phyloP scores from a whole-genome alignment of 2,888 invertebrate genomes.

The Helleia helle region DNA sequence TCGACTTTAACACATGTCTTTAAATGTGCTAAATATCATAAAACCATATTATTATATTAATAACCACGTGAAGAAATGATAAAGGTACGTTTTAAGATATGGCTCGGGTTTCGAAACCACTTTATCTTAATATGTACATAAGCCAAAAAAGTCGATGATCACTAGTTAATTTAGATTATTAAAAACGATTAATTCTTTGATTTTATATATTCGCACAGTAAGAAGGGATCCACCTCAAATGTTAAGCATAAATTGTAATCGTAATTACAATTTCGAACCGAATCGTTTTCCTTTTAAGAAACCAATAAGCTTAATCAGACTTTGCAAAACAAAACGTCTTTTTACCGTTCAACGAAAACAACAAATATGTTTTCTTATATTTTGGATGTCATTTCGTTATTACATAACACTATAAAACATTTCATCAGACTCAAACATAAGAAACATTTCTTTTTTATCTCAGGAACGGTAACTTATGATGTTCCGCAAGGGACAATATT shows the following conservation, averaged over 20 bases:
- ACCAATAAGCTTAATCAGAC: conserved; percentile 1
- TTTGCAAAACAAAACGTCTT: background rate
- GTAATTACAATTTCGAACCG: background rate
- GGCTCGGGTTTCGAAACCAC: too few species aligned
- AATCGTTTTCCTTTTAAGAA: conserved; percentile 3
- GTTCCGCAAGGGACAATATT: conserved; percentile 2
- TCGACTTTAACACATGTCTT: too few species aligned
- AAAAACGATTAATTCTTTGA: conserved; percentile 1
- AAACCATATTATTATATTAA: too few species aligned
- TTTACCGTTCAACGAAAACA: too few species aligned
- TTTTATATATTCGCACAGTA: too few species aligned
- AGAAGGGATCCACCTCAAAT: background rate
- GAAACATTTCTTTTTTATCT: conserved; percentile 1
- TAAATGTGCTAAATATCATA: too few species aligned
- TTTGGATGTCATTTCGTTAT: background rate
- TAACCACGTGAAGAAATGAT: too few species aligned
- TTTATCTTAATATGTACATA: too few species aligned
- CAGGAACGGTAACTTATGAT: conserved; percentile 3
- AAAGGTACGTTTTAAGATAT: too few species aligned
- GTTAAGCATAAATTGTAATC: background rate
- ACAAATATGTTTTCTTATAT: background rate
- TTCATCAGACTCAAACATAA: background rate
- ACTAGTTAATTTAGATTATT: too few species aligned
- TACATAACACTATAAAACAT: background rate
- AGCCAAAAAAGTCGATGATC: too few species aligned